Percentiles rank a stretch among this genome's conserved stretches.
Conservation (phyloP, 2,888 invertebrate species). For the Archaeoteleia sp. region DNA sequence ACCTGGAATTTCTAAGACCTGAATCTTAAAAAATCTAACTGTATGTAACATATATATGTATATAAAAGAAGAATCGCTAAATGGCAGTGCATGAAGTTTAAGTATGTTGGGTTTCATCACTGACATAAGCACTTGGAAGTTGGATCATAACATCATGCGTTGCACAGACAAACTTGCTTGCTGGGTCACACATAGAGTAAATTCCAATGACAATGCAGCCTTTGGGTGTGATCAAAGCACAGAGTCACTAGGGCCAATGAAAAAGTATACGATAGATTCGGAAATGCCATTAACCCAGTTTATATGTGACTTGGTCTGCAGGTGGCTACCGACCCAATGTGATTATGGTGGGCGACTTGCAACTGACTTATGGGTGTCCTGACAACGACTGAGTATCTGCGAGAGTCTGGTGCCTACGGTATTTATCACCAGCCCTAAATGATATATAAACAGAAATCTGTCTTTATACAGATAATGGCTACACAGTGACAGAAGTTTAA, state of each 20-base stretch:
- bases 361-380: slow-evolving; percentile 72
- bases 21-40: no score
- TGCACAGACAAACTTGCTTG: slow-evolving; percentile 72
- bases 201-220: slow-evolving; percentile 67
- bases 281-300: slow-evolving; percentile 75
- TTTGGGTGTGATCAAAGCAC: slow-evolving; percentile 74
- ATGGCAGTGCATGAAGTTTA: no score
- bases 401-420: slow-evolving; percentile 75
- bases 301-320: slow-evolving; percentile 75
- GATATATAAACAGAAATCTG: slow-evolving; percentile 67
- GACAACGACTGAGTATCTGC: slow-evolving; percentile 72
- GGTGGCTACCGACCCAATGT: slow-evolving; percentile 73
- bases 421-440: slow-evolving; percentile 75
- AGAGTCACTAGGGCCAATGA: slow-evolving; percentile 73
- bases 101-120: no score
- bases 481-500: slow-evolving; percentile 65
- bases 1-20: no score
- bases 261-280: slow-evolving; percentile 68
- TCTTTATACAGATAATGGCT: slow-evolving; percentile 63
- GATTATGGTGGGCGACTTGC: slow-evolving; percentile 73
- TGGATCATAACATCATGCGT: no score
- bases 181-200: slow-evolving; percentile 74
- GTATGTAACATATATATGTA: no score
- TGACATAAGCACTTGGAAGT: no score
- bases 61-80: no score